Conservation (phyloP, 2,888 invertebrate species). For the Philopedon plagiatum region DNA sequence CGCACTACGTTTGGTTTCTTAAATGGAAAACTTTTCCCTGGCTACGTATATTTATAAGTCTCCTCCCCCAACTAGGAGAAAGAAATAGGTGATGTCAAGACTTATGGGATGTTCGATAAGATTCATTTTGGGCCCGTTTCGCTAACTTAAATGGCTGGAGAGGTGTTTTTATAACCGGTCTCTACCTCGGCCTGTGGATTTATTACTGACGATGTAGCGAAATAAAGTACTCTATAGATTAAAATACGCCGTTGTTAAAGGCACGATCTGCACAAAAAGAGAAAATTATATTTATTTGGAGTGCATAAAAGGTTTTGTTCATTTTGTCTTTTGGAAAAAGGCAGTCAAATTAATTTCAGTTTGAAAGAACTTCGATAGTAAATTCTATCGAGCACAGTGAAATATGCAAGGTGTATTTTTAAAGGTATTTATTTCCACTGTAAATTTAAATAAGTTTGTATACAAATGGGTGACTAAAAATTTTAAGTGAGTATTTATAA, state of each 20-base stretch:
- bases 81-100: constrained; percentile 71
- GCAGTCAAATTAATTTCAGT: constrained; percentile 30
- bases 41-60: constrained; percentile 68
- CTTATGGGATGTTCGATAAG: constrained; percentile 72
- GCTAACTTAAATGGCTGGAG: constrained; percentile 65
- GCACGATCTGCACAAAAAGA: constrained; percentile 28
- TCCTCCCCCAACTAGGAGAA: constrained; percentile 67
- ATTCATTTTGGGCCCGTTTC: constrained; percentile 68
- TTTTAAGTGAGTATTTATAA: not conserved
- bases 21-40: constrained; percentile 70
- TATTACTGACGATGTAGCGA: constrained; percentile 58
- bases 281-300: constrained; percentile 46
- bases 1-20: constrained; percentile 66
- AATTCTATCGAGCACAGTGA: constrained; percentile 1
- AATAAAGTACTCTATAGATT: constrained; percentile 63
- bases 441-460: not conserved
- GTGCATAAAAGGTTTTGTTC: constrained; percentile 41
- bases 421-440: constrained; percentile 1
- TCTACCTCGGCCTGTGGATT: constrained; percentile 59
- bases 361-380: constrained; percentile 13
- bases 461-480: not conserved
- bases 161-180: constrained; percentile 66
- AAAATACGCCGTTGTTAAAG: constrained; percentile 55
- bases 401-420: constrained; percentile 6
- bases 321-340: constrained; percentile 33